These are phyloP conservation scores for Hypsopygia costalis DNA, from an alignment of 2,888 invertebrate genomes.

Conservation along the genomic window DNA sequence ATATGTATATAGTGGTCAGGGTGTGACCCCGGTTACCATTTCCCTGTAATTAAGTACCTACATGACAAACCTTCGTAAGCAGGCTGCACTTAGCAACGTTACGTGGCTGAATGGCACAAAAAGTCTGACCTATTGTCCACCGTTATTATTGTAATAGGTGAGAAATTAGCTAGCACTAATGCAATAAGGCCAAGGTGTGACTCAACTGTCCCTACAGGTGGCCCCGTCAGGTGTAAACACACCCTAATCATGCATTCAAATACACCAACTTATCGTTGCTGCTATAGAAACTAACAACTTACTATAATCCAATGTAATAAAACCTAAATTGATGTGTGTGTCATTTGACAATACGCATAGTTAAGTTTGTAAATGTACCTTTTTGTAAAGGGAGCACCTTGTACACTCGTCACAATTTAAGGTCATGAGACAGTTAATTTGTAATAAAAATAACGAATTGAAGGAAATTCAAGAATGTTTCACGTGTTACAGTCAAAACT, in stretches of 20 bases:
- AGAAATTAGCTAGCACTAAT: constrained; percentile 29
- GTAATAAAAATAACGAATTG: constrained; percentile 39
- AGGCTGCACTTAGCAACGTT: constrained; percentile 10
- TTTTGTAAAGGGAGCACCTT: constrained; percentile 44
- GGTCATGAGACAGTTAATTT: constrained; percentile 37
- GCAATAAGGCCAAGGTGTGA: constrained; percentile 55
- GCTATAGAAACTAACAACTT: constrained; percentile 8
- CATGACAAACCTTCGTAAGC: no score
- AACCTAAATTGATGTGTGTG: constrained; percentile 1
- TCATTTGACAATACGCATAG: constrained; percentile 7
- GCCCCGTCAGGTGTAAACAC: constrained; percentile 51
- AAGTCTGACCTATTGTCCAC: constrained; percentile 35
- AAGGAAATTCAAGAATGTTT: constrained; percentile 23
- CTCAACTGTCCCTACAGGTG: constrained; percentile 66
- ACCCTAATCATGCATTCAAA: constrained; percentile 36
- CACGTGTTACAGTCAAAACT: no score
- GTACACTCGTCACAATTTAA: constrained; percentile 42
- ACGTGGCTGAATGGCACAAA: constrained; percentile 22
- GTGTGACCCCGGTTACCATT: no score
- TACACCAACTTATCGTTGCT: constrained; percentile 5
- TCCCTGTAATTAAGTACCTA: no score
- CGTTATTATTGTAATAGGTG: constrained; percentile 45
- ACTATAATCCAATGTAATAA: constrained; percentile 6
- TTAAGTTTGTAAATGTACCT: constrained; percentile 27
- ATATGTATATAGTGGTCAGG: no score